Percentiles rank a stretch among this genome's conserved stretches.
phyloP scores from a whole-genome alignment of 1,140 invertebrate species.

The Mizuhopecten yessoensis region DNA sequence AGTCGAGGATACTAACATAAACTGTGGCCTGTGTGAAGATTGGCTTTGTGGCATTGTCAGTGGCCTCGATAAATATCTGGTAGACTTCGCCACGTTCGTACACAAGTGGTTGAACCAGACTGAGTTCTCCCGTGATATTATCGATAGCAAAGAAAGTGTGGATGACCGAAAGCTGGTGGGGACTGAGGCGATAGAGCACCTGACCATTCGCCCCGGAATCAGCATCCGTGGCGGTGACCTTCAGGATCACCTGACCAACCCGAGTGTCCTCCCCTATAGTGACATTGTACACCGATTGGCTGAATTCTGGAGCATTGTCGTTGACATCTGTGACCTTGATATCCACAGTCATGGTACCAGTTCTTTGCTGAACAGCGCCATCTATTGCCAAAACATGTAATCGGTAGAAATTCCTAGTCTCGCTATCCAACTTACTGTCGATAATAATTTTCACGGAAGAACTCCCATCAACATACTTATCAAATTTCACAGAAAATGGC shows the following conservation, averaged over 20 bases:
- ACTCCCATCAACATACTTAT: conserved; percentile 68
- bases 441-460: conserved; percentile 71
- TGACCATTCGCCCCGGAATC: conserved; percentile 77
- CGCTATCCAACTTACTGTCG: conserved; percentile 88
- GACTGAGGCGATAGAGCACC: conserved; percentile 75
- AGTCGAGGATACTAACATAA: conserved; percentile 76
- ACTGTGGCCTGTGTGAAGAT: conserved; percentile 71
- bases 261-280: conserved; percentile 88
- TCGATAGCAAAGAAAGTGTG: conserved; percentile 64
- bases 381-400: conserved; percentile 95
- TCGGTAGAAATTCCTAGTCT: conserved; percentile 94
- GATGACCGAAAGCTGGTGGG: conserved; percentile 68
- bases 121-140: conserved; percentile 57
- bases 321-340: conserved; percentile 90
- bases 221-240: conserved; percentile 72
- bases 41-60: conserved; percentile 62
- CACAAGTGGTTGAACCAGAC: conserved; percentile 60
- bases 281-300: conserved; percentile 81
- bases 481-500: conserved; percentile 69
- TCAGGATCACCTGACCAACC: conserved; percentile 65
- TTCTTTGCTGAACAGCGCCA: conserved; percentile 90
- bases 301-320: conserved; percentile 94
- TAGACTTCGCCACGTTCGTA: conserved; percentile 62
- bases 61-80: conserved; percentile 70
- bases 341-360: conserved; percentile 76